Evolutionary conservation across 2,113 vertebrate species (phyloP), one percentile per base, ranked within the genome.

Genomic region (Ranitomeya imitator): DNA sequence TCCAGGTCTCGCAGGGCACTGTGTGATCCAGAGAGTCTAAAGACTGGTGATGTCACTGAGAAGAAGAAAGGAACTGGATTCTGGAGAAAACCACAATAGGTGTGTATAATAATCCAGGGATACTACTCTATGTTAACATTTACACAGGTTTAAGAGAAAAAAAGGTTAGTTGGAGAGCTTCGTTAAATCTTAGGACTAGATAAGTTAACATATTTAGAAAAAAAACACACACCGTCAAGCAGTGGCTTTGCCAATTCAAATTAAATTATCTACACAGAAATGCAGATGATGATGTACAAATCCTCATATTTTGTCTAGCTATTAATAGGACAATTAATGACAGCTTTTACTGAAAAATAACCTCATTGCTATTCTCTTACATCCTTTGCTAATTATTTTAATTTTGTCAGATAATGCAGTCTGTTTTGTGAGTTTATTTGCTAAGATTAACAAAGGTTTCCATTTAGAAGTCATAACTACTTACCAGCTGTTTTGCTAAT

Each of bases 291-390:
- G n/a, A 86, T 86, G 57, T 21, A 86, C 59, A 54, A 45, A 85
- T 18, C 61, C n/a, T 86, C 74, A 86, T 74, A 86, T 86, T 86
- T 86, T 86, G 19, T 79, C 37, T 54, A 13, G 60, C 60, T 86
- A 79, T 86, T 65, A 86, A 86, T 86, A 86, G 74, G 54, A 65
- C 71, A 86, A 77, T 86, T 78, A 86, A 78, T 85, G 18, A 26
- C 60, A 78, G 59, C 19, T 52, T 86, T 78, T 79, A 79, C 37
- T 51, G 59, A 65, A 78, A 45, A 78, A 86, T 45, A 79, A 59
- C 57, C 74, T 78, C 26, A 65, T 86, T 86, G 31, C 55, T 79
- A 78, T 78, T 86, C 73, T 63, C 60, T 61, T 79, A 23, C 59
- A 76, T 78, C 15, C 45, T 21, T 31, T 3, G 19, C 13, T 85